A percentile compares a stretch with the other conserved stretches of the same genome.
Evolutionary conservation across 2,113 vertebrate species (phyloP).

Genomic region (Scalopus aquaticus): DNA sequence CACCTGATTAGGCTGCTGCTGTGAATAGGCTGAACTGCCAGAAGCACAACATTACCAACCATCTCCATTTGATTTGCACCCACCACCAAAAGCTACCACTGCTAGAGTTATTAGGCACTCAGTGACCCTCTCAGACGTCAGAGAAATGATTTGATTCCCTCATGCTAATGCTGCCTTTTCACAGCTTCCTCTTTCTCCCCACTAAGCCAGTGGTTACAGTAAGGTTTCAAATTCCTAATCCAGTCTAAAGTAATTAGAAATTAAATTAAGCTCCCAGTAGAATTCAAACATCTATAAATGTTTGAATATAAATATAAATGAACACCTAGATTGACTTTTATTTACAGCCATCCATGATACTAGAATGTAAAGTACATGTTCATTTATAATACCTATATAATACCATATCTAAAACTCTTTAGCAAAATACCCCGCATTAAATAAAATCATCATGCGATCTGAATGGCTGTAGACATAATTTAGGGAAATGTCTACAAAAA

Average conservation of each 20-base stretch:
- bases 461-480: constrained; percentile 46
- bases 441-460: constrained; percentile 27
- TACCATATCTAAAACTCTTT: not conserved
- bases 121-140: not conserved
- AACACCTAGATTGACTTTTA: constrained; percentile 22
- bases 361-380: constrained; percentile 33
- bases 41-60: not conserved
- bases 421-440: constrained; percentile 5
- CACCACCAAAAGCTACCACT: not conserved
- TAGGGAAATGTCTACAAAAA: constrained; percentile 57
- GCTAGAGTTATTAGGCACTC: not conserved
- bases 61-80: not conserved
- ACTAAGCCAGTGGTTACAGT: not conserved
- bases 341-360: constrained; percentile 45
- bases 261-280: not conserved
- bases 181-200: not conserved
- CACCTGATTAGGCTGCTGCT: not conserved
- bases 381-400: constrained; percentile 15
- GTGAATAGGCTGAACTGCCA: not conserved
- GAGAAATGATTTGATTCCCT: not conserved
- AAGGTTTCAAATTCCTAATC: not conserved
- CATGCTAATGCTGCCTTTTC: not conserved
- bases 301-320: constrained; percentile 9
- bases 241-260: not conserved
- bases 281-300: constrained; percentile 2